phyloP scores from a whole-genome alignment of 2,113 vertebrate species.

The Elaphurus davidianus region DNA sequence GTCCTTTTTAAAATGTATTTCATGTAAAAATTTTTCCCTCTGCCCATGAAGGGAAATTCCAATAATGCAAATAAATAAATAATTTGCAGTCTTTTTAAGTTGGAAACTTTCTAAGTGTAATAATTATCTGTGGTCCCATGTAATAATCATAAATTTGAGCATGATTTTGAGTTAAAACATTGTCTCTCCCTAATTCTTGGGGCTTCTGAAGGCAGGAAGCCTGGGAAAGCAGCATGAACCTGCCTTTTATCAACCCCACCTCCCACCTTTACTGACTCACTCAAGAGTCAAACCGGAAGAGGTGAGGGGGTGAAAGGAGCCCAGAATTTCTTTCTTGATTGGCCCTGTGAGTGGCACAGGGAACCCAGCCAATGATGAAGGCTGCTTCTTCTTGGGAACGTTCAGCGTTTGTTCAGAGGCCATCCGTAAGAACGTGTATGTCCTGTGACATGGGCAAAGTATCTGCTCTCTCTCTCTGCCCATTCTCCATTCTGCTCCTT shows the following conservation, averaged over 20 bases:
- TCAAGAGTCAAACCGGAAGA: not conserved
- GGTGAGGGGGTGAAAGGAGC: not conserved
- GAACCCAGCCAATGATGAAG: not conserved
- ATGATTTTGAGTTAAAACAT: not conserved
- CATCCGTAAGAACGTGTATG: too few relatives aligned
- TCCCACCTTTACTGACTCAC: not conserved
- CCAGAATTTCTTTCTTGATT: not conserved
- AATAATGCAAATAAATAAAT: not conserved
- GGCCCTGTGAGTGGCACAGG: not conserved
- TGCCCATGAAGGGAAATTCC: not conserved
- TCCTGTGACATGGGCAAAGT: not conserved
- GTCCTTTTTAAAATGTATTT: not conserved
- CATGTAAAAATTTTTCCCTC: not conserved
- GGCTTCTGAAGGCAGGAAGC: not conserved
- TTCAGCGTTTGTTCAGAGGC: not conserved
- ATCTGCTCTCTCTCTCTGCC: not conserved
- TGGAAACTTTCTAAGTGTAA: not conserved
- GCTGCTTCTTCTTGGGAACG: not conserved
- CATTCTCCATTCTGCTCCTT: not conserved
- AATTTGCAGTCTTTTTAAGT: not conserved
- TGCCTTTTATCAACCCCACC: not conserved
- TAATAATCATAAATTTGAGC: not conserved
- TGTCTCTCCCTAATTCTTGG: not conserved
- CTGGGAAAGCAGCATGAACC: not conserved
- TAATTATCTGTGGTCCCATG: not conserved